Evolutionary conservation across 2,888 invertebrate genomes (phyloP), one percentile per base, ranked within the genome.

Genomic region (Ariolimax columbianus): DNA sequence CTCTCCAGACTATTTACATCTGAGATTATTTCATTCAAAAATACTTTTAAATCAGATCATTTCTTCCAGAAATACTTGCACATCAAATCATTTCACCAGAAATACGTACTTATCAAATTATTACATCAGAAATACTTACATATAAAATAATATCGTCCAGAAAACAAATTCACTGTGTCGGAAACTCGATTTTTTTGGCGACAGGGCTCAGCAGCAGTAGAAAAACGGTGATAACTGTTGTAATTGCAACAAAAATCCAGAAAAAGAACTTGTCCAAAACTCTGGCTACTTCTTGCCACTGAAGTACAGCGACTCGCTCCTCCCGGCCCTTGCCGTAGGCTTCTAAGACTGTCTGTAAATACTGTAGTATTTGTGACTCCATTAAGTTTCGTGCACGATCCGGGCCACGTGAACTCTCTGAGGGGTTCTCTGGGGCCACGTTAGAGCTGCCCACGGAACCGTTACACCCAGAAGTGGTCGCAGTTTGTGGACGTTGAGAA

Each of bases 191-290:
- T 59, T 87, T 33, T 86, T 91, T 89, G 3, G 90, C 89, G 89
- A 92, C 89, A 0, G 95, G 95, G 63, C 95, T 93, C 77, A 95
- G 91, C 55, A 95, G 92, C 17, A 95, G 92, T 77, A 95, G 93
- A 26, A 94, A 91, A 36, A 94, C 88, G 0, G 95, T 95, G 26
- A 95, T 95, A 63, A 93, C 88, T 17, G 94, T 89, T 7, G 95
- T 95, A 40, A 95, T 94, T 40, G 93, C 88, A 9, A 94, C 90
- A 90, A 95, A 95, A 63, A 95, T 90, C 94, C 95, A 95, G 91
- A 95, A 95, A 55, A 95, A 94, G 26, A 95, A 92, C 77, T 95
- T 92, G 89, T 95, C 95, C 80, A 95, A 92, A 33, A 95, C 94
- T 85, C 94, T 92, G 7, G 95, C 95, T n/a, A 95, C 94, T 85